These are phyloP conservation scores for Trachythela sp. DNA, from an alignment of 64 coral and sea anemone species.

Conservation along the genomic window DNA sequence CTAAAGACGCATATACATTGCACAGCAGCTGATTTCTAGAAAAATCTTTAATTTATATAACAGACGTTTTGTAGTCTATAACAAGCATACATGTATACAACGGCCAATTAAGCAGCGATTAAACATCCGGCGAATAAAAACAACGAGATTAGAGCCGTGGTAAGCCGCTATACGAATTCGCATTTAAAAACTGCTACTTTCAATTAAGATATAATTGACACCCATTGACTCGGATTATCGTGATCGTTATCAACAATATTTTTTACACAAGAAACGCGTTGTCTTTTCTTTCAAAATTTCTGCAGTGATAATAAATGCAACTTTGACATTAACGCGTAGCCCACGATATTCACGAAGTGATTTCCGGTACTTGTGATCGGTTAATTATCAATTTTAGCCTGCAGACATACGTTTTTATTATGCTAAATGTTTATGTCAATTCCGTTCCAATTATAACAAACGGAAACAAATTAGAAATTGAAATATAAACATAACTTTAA, in stretches of 20 bases:
- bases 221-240: neutral
- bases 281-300: neutral
- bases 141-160: neutral
- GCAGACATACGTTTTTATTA: too few species aligned
- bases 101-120: neutral
- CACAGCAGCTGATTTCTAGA: neutral
- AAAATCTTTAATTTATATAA: neutral
- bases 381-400: too few species aligned
- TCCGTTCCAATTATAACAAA: neutral
- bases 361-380: too few species aligned
- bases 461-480: neutral
- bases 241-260: neutral
- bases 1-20: neutral
- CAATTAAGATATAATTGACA: neutral
- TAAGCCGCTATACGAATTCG: neutral
- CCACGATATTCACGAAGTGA: neutral
- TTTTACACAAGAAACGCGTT: neutral
- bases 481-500: neutral
- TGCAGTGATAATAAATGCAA: neutral
- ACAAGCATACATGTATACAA: neutral
- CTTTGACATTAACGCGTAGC: neutral
- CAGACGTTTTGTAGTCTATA: neutral
- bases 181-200: conserved; percentile 10
- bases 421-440: neutral
- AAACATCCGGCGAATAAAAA: neutral